phyloP scores from a whole-genome alignment of 30 jellyfish, hydroid and myxozoan species.

The Haliclystus octoradiatus region DNA sequence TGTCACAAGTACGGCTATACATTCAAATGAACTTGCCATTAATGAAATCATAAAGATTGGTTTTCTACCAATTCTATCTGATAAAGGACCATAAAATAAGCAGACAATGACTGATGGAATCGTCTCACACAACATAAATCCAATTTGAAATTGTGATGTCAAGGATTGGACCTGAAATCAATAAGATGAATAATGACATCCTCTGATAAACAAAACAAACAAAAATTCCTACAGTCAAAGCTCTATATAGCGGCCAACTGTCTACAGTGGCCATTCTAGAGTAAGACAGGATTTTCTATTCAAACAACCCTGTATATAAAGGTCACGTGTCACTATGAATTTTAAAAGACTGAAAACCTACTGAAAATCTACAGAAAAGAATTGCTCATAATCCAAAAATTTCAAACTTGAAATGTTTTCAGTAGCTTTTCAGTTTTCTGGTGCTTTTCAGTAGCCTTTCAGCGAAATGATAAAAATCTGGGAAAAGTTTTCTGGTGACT shows the following conservation, averaged over 20 bases:
- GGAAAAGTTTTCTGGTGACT: too few species aligned
- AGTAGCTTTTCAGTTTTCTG: too few species aligned
- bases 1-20: constrained; percentile 9
- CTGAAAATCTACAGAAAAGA: too few species aligned
- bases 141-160: constrained; percentile 44
- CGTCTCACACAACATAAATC: constrained; percentile 20
- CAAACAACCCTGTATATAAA: too few species aligned
- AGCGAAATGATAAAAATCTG: too few species aligned
- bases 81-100: constrained; percentile 49
- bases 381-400: too few species aligned
- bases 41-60: constrained; percentile 29
- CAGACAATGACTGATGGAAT: constrained; percentile 45
- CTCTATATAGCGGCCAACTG: not conserved
- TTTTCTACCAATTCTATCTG: constrained; percentile 77
- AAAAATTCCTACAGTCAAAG: not conserved
- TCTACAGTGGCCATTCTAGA: too few species aligned
- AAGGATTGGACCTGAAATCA: constrained; percentile 40
- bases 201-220: not conserved
- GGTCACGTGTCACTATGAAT: too few species aligned
- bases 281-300: too few species aligned
- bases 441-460: too few species aligned
- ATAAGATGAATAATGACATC: not conserved
- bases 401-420: too few species aligned
- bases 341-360: too few species aligned
- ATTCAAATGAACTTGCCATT: constrained; percentile 31